Percentiles rank a stretch among this genome's conserved stretches.
phyloP scores from a whole-genome alignment of 2,797 vertebrate genomes.

The Lerista edwardsae region DNA sequence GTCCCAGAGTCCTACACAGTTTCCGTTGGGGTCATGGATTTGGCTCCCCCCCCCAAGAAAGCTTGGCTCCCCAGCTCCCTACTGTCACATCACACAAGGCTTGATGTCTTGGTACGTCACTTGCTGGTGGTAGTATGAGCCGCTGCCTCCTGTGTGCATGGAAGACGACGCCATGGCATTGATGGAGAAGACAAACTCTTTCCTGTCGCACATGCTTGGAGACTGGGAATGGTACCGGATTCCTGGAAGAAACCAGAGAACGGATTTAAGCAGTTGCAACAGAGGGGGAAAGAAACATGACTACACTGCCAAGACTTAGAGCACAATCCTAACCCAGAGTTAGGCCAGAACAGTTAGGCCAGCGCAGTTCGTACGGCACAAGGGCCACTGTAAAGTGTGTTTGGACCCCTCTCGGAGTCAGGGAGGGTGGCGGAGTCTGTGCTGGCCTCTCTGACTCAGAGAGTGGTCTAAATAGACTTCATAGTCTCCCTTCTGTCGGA shows the following conservation, averaged over 20 bases:
- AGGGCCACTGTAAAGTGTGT: too few species aligned
- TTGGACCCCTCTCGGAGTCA: too few species aligned
- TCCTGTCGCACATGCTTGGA: constrained; percentile 97
- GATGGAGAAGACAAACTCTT: constrained; percentile 99
- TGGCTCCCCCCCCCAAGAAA: neutral
- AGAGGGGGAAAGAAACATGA: neutral
- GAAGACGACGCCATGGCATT: constrained; percentile 97
- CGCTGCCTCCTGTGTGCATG: constrained; percentile 90
- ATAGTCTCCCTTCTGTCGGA: too few species aligned
- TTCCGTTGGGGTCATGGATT: neutral
- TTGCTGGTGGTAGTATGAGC: constrained; percentile 97
- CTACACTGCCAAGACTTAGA: too few species aligned
- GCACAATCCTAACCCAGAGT: too few species aligned
- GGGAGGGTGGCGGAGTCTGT: too few species aligned
- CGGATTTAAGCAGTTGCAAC: neutral
- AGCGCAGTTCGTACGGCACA: too few species aligned
- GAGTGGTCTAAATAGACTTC: too few species aligned
- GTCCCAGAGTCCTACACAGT: neutral
- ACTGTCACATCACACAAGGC: constrained; percentile 95
- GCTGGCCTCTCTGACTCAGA: too few species aligned
- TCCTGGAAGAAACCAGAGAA: constrained; percentile 76
- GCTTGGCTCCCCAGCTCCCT: constrained; percentile 43
- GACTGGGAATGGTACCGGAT: constrained; percentile 98
- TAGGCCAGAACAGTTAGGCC: too few species aligned
- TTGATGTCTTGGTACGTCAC: constrained; percentile 99